Conservation (phyloP, 2,113 vertebrate genomes). For the Clarias gariepinus region DNA sequence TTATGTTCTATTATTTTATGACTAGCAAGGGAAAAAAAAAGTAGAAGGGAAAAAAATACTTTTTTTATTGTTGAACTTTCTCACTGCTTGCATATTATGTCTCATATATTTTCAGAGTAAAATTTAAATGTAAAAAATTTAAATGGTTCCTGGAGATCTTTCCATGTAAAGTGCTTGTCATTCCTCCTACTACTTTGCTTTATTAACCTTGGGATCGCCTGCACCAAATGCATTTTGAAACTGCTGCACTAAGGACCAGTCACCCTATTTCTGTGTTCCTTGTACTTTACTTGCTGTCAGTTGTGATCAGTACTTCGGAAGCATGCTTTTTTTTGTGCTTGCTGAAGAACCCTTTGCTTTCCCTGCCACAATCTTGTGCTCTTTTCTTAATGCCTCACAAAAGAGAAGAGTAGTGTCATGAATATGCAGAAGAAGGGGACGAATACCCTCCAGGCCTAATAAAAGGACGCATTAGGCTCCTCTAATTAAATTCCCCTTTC, state of each 20-base stretch:
- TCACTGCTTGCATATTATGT: slow-evolving; percentile 21
- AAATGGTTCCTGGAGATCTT: background rate
- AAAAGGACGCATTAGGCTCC: slow-evolving; percentile 52
- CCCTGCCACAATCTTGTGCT: slow-evolving; percentile 21
- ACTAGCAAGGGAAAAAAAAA: background rate
- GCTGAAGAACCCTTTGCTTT: slow-evolving; percentile 23
- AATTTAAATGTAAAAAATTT: background rate
- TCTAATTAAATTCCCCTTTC: slow-evolving; percentile 57
- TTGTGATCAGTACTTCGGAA: slow-evolving; percentile 49
- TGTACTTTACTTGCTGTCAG: slow-evolving; percentile 44
- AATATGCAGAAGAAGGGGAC: slow-evolving; percentile 51
- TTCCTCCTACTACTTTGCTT: slow-evolving; percentile 1
- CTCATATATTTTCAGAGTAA: background rate
- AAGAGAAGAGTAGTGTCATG: slow-evolving; percentile 54
- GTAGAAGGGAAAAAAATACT: background rate
- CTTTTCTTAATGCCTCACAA: slow-evolving; percentile 49
- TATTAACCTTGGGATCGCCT: slow-evolving; percentile 27
- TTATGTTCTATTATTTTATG: background rate
- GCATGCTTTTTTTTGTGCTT: slow-evolving; percentile 17
- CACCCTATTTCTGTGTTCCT: slow-evolving; percentile 27
- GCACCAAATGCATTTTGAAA: slow-evolving; percentile 35
- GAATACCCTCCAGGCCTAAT: slow-evolving; percentile 50
- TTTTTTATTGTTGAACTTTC: slow-evolving; percentile 11
- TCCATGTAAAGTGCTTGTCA: slow-evolving; percentile 17
- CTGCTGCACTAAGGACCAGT: background rate